Evolutionary conservation across 2,888 invertebrate genomes (phyloP).

Genomic region (Abscondita cerata): DNA sequence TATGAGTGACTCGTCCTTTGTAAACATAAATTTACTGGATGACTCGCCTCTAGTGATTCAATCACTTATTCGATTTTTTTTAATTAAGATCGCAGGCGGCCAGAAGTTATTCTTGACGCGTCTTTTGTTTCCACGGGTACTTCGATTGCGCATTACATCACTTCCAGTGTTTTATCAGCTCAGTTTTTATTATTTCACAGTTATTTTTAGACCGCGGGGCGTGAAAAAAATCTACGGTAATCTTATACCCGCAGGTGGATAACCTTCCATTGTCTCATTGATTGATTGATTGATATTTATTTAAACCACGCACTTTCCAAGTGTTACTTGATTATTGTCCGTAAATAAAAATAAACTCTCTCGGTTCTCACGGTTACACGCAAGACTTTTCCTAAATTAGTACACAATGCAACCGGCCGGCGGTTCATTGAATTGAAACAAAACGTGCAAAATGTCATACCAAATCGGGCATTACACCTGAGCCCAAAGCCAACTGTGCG

Average conservation of each 20-base stretch:
- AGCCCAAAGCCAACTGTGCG: neutral
- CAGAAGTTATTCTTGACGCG: no score
- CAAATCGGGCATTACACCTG: slow-evolving; percentile 18
- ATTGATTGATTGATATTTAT: slow-evolving; percentile 3
- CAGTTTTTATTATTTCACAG: no score
- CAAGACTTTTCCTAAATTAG: slow-evolving; percentile 27
- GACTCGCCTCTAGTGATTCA: no score
- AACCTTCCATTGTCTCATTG: slow-evolving; percentile 2
- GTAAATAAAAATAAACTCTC: neutral
- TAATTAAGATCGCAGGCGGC: no score
- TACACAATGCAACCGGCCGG: slow-evolving; percentile 16
- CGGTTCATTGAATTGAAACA: slow-evolving; percentile 15
- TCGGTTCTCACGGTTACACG: slow-evolving; percentile 23
- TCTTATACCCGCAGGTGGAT: slow-evolving; percentile 1
- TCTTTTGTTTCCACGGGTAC: no score
- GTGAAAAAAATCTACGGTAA: no score
- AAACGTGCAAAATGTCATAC: slow-evolving; percentile 21
- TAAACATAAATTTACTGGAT: no score
- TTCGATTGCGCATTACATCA: no score
- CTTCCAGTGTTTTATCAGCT: no score
- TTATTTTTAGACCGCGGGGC: no score
- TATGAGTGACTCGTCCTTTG: no score
- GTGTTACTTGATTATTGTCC: slow-evolving; percentile 3
- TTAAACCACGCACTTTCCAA: slow-evolving; percentile 7
- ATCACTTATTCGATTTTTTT: no score